Base-by-base conservation (phyloP, 2,888 invertebrate genomes). In the Ecliptopera silaceata region DNA sequence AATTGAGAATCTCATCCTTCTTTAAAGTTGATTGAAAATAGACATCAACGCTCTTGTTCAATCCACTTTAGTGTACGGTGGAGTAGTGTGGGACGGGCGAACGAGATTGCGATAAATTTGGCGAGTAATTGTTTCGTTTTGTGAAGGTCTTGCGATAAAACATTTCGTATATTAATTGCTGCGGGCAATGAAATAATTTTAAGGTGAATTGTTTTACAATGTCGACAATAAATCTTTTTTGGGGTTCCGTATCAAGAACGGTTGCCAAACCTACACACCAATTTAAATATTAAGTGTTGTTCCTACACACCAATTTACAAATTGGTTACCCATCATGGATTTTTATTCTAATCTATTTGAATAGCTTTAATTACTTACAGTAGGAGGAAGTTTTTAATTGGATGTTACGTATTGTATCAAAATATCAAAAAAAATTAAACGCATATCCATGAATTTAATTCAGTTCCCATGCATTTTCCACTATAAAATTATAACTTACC, bases 51-150 rank as follows among this genome's bases (percentile, higher is more conserved):
- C 26, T 5, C 26, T 4, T 1, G 13, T 36, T 10, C 36, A n/a
- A 15, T 36, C 18, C 17, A 42, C 31, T 45, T 49, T 52, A 39
- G 44, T 26, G 5, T 43, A 32, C 20, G 17, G 11, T 46, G 10
- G 44, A 18, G 5, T 43, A 39, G 15, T 17, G 11, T 46, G n/a
- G 36, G 4, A 38, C 31, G 55, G 36, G 55, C 26, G 46, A 43
- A 59, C 55, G 56, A 61, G 56, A 59, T 53, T 59, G 64, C 60
- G 61, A 68, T 65, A 61, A 61, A 60, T 62, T 56, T 57, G 36
- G 59, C 51, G 42, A 54, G 62, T 62, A 59, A 61, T 68, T 59
- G 62, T 64, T 61, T 57, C 50, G 52, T 53, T 59, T 51, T 60
- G 3, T 36, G 62, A 67, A 67, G 63, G 65, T 42, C 63, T 56